Conservation (phyloP, 1,140 invertebrate species). For the Drosophila nasuta region DNA sequence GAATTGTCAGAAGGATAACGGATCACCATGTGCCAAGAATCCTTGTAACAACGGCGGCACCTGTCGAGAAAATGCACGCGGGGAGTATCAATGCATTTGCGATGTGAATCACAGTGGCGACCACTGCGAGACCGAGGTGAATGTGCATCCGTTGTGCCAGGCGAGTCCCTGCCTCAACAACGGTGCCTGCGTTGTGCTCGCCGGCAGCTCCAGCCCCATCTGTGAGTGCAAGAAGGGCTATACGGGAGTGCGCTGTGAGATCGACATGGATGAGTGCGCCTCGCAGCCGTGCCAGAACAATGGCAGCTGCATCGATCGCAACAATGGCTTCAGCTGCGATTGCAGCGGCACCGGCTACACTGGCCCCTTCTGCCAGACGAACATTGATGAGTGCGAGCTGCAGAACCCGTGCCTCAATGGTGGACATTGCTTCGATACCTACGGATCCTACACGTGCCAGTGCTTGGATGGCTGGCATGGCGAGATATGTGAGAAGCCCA, state of each 20-base stretch:
- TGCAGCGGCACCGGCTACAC: conserved; percentile 91
- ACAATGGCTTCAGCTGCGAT: conserved; percentile 92
- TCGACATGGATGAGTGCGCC: conserved; percentile 90
- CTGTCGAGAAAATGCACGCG: conserved; percentile 90
- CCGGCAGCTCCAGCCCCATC: conserved; percentile 87
- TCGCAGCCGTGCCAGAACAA: conserved; percentile 92
- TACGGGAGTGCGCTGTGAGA: conserved; percentile 88
- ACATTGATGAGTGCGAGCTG: conserved; percentile 93
- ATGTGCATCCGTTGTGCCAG: conserved; percentile 89
- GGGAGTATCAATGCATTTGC: conserved; percentile 92
- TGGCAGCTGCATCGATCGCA: conserved; percentile 91
- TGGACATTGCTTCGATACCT: conserved; percentile 91
- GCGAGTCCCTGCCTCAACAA: conserved; percentile 91
- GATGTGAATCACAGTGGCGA: conserved; percentile 89
- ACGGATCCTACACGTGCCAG: conserved; percentile 92
- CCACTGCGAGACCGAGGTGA: conserved; percentile 92
- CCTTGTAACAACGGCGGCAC: conserved; percentile 92
- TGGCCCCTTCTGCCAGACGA: conserved; percentile 91
- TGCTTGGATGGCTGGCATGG: conserved; percentile 94
- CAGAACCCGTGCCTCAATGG: conserved; percentile 91
- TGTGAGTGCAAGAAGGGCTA: conserved; percentile 89
- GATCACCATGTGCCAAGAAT: conserved; percentile 88
- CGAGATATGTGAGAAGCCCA: conserved; percentile 87
- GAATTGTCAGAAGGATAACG: conserved; percentile 93
- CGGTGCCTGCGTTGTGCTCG: conserved; percentile 88